A percentile compares a stretch with the other conserved stretches of the same genome.
Conservation (phyloP, 2,888 invertebrate genomes). For the Scaptodrosophila latifasciaeformis region DNA sequence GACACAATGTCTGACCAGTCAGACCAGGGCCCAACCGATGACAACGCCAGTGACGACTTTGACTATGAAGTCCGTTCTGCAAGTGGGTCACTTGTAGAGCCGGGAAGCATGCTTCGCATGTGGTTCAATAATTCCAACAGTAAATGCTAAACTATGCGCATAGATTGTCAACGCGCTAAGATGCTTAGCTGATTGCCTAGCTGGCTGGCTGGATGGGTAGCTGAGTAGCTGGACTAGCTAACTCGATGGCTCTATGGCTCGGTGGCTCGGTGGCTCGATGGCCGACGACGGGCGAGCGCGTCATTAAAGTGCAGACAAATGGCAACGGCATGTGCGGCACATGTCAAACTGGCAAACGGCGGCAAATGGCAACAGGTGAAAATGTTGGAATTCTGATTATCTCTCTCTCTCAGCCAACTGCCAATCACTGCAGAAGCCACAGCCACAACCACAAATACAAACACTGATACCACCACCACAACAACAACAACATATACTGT, state of each 20-base stretch:
- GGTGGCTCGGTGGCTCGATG: slow-evolving; percentile 5
- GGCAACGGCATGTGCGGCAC: slow-evolving; percentile 72
- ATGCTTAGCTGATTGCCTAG: slow-evolving; percentile 52
- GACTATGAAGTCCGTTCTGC: too few species aligned
- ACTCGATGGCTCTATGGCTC: slow-evolving; percentile 2
- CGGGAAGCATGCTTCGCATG: slow-evolving; percentile 41
- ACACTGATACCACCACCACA: neutral
- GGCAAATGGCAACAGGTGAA: slow-evolving; percentile 64
- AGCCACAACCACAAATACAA: too few species aligned
- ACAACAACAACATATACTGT: slow-evolving; percentile 29
- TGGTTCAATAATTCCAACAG: slow-evolving; percentile 59
- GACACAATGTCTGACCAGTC: neutral
- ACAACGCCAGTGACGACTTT: too few species aligned
- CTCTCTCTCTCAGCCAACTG: slow-evolving; percentile 20
- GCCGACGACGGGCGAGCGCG: slow-evolving; percentile 47
- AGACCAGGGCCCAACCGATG: too few species aligned
- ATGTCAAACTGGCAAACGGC: slow-evolving; percentile 59
- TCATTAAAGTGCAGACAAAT: slow-evolving; percentile 69
- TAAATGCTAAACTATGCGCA: slow-evolving; percentile 65
- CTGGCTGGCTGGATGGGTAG: neutral
- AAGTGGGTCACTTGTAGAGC: slow-evolving; percentile 26
- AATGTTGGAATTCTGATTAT: slow-evolving; percentile 70
- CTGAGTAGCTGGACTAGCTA: neutral
- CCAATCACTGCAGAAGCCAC: slow-evolving; percentile 16
- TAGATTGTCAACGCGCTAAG: slow-evolving; percentile 61